Base-by-base conservation (phyloP, 2,113 vertebrate genomes). In the Australoheros scitulus region DNA sequence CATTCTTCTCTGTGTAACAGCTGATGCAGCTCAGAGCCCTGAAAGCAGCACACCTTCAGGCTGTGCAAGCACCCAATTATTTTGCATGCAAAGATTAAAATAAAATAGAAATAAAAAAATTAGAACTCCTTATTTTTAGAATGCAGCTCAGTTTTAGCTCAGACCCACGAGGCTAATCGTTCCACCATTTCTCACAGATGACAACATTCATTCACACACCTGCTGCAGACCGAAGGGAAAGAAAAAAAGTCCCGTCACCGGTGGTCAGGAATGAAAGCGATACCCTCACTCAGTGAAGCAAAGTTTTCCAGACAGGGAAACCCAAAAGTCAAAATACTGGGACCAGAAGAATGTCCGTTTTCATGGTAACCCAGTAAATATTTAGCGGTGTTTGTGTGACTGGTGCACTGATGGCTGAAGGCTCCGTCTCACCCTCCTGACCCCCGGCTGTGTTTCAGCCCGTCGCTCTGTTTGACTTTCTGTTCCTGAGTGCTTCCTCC, bases 291-390 rank as follows among this genome's bases (percentile, higher is more conserved):
- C 77, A 81, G 43, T 77, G 72, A 41, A 38, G 81, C 61, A 80
- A 15, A 59, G 17, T 82, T 86, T 89, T 87, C 89, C 84, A 90
- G 86, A 87, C 59, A 14, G 41, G 82, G 56, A 84, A 92, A 88
- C 76, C 70, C 82, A 76, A 81, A 86, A 11, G 63, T 85, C 70
- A 81, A 77, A 87, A 80, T 80, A 80, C 52, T 24, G 55, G 75
- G 77, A 79, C 26, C 22, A 65, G 78, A 85, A 83, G 63, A 86
- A 89, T 86, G 88, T 88, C 79, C 15, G 76, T 77, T 38, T 87
- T 78, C 84, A 29, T 36, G 88, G 83, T 24, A 83, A 91, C 85
- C 4, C 18, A 7, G 58, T 89, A 82, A 92, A 93, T 93, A 93
- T 92, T 92, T 88, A 79, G 83, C 47, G 61, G 65, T 77, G 61